These are phyloP conservation scores for Calonectris borealis DNA, from an alignment of 2,113 vertebrate genomes.

Conservation along the genomic window DNA sequence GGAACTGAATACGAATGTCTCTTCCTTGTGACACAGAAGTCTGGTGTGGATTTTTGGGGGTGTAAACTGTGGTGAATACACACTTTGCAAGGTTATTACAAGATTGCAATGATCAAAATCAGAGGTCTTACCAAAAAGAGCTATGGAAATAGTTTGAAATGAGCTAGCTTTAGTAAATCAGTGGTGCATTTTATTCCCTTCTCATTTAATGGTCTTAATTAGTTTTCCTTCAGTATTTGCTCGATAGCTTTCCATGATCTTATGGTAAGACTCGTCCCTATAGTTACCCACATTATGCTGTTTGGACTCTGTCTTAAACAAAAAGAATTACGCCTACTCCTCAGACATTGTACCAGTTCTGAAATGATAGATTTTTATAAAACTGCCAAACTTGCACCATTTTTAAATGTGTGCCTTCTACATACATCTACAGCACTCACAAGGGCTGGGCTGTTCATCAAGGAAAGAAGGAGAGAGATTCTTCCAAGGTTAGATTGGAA, in stretches of 20 bases:
- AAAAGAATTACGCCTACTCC: neutral
- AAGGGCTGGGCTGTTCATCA: neutral
- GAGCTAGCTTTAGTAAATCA: neutral
- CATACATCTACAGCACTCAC: neutral
- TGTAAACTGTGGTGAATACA: neutral
- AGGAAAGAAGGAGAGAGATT: neutral
- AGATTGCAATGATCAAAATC: neutral
- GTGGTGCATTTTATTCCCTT: neutral
- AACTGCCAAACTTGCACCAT: neutral
- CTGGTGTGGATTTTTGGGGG: fast-evolving
- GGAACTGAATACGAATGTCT: neutral
- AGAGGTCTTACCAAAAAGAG: neutral
- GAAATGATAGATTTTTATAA: neutral
- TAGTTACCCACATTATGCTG: neutral
- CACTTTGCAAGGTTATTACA: neutral
- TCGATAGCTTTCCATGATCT: neutral
- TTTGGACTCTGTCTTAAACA: neutral
- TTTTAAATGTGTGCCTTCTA: neutral
- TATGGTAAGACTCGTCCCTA: neutral
- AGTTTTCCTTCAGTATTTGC: neutral
- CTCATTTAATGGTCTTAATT: neutral
- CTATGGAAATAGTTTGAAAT: neutral
- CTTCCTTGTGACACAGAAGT: neutral
- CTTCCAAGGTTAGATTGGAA: neutral
- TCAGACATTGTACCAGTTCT: neutral